Evolutionary conservation across 2,797 vertebrate species (phyloP).

Genomic region (Eupleurogrammus muticus): DNA sequence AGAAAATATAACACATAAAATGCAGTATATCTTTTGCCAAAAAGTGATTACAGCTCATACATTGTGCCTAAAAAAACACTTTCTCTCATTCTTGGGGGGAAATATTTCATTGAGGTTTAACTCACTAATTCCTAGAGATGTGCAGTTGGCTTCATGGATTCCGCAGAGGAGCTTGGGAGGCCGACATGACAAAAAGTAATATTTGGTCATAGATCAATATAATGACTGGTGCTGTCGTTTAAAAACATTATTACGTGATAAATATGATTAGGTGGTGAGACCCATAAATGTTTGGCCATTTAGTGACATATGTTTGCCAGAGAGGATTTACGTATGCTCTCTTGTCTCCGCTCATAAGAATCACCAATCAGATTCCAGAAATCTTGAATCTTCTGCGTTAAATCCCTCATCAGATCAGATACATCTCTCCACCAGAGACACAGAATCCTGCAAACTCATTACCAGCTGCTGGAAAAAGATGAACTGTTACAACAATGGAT

Average conservation of each 20-base stretch:
- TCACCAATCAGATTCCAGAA: slow-evolving; percentile 45
- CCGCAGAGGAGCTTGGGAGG: too few relatives aligned
- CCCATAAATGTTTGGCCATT: slow-evolving; percentile 21
- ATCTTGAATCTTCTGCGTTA: slow-evolving; percentile 4
- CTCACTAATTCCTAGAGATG: too few relatives aligned
- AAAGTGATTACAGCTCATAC: too few relatives aligned
- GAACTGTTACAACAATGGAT: neutral
- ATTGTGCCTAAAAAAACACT: too few relatives aligned
- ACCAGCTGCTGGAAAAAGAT: neutral
- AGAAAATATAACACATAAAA: too few relatives aligned
- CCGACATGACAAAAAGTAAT: too few relatives aligned
- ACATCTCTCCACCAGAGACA: slow-evolving; percentile 11
- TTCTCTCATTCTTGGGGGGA: too few relatives aligned
- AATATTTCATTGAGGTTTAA: too few relatives aligned
- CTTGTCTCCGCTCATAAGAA: slow-evolving; percentile 19
- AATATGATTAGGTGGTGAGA: slow-evolving; percentile 6
- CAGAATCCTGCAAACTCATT: slow-evolving; percentile 28
- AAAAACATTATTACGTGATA: neutral
- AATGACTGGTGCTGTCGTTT: slow-evolving; percentile 12
- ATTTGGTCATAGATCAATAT: neutral
- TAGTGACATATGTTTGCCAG: slow-evolving; percentile 35
- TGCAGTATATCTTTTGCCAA: too few relatives aligned
- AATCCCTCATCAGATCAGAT: slow-evolving; percentile 16
- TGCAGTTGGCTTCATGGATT: too few relatives aligned
- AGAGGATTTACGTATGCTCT: slow-evolving; percentile 17